Percentiles rank a stretch among this genome's conserved stretches.
Conservation (phyloP, 1,140 invertebrate genomes). For the Calephelis virginiensis region DNA sequence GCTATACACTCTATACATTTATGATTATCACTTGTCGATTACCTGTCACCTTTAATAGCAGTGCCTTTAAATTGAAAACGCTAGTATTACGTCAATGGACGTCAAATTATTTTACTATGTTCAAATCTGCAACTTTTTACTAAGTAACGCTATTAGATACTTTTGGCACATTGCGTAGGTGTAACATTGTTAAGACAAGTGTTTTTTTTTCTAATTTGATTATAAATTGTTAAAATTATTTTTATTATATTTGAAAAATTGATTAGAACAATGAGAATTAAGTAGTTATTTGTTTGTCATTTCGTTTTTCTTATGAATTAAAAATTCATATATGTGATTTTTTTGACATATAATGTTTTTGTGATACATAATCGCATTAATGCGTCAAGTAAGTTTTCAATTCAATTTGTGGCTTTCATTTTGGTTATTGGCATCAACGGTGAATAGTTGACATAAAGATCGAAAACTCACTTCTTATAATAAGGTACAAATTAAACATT, state of each 20-base stretch:
- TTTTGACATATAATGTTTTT: slow-evolving; percentile 78
- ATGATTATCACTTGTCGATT: slow-evolving; percentile 12
- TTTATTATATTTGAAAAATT: slow-evolving; percentile 58
- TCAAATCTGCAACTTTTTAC: neutral
- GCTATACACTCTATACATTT: slow-evolving; percentile 3
- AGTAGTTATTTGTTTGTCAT: slow-evolving; percentile 64
- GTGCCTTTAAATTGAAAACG: slow-evolving; percentile 5
- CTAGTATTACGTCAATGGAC: neutral
- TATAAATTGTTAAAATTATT: slow-evolving; percentile 69
- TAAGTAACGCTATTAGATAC: slow-evolving; percentile 3
- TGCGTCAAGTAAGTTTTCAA: slow-evolving; percentile 65
- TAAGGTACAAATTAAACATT: slow-evolving; percentile 64
- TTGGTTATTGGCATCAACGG: slow-evolving; percentile 37
- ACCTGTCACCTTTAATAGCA: slow-evolving; percentile 6
- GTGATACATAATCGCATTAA: slow-evolving; percentile 75
- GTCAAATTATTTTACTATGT: neutral
- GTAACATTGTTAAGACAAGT: slow-evolving; percentile 62
- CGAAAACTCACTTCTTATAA: slow-evolving; percentile 32
- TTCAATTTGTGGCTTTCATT: slow-evolving; percentile 44
- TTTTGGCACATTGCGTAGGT: slow-evolving; percentile 51
- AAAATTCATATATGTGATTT: slow-evolving; percentile 78
- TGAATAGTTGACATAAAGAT: slow-evolving; percentile 36
- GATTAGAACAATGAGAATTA: slow-evolving; percentile 35
- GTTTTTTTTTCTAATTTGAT: slow-evolving; percentile 55
- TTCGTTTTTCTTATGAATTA: slow-evolving; percentile 73